phyloP scores from a whole-genome alignment of 2,888 invertebrate genomes.

The Thymelicus sylvestris region DNA sequence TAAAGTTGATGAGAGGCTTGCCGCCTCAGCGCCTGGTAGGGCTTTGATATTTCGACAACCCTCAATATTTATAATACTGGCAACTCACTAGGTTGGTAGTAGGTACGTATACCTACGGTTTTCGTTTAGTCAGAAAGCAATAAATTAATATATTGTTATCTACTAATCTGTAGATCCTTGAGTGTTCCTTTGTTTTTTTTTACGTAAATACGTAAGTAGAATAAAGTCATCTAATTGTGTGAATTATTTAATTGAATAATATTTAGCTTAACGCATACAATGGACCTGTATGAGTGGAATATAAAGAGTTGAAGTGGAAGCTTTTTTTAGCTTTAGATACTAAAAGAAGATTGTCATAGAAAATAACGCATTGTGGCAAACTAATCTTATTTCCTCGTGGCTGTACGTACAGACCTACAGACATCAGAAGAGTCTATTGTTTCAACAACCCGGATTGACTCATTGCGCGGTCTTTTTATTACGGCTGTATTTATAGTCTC shows the following conservation, averaged over 20 bases:
- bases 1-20: conserved; percentile 80
- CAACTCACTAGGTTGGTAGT: not conserved
- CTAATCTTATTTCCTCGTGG: no score
- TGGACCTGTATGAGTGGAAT: no score
- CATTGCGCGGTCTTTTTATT: conserved; percentile 72
- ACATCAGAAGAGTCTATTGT: conserved; percentile 44
- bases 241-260: no score
- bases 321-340: no score
- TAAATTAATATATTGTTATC: not conserved
- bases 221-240: no score
- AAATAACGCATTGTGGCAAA: no score
- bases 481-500: conserved; percentile 74
- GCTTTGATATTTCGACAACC: conserved; percentile 35
- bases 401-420: conserved; percentile 37
- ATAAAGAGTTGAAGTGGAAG: no score
- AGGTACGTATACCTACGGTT: not conserved
- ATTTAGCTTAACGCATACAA: no score
- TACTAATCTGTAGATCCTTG: no score
- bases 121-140: not conserved
- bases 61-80: conserved; percentile 35
- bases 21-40: conserved; percentile 49
- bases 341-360: no score
- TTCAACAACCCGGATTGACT: conserved; percentile 59
- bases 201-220: no score
- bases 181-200: no score